Evolutionary conservation across 2,797 vertebrate species (phyloP), one percentile per base, ranked within the genome.

Genomic region (Neopelma chrysocephalum): DNA sequence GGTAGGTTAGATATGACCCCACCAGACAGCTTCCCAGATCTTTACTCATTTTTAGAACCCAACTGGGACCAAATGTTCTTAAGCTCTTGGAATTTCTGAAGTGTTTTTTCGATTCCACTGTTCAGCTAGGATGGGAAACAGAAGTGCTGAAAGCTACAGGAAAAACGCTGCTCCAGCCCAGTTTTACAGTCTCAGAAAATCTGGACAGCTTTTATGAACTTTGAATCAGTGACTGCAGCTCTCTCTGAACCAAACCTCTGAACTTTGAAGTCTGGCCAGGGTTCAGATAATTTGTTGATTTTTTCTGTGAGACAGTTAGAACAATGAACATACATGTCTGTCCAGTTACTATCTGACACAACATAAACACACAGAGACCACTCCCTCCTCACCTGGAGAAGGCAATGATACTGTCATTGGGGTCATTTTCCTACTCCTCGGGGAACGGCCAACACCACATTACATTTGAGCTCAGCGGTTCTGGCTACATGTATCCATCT

Each of bases 31-130:
- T 87, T 91, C 80, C 56, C 76, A 94, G 85, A 79, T 94, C 89
- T 90, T 90, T 88, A 72, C 31, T 83, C 87, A 87, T 96, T 95
- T 96, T 97, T 94, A 96, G 95, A 96, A 94, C 22, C 70, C 86
- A 62, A 84, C 91, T 94, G 62, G 80, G 77, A 96, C 91, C 91
- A 93, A 97, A 97, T 96, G 96, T 95, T 96, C 95, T 94, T 96
- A 95, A 95, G 75, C 77, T 95, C 83, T 91, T 81, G 93, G 96
- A 97, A 97, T 96, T 94, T 95, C 73, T 96, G 91, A 97, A 91
- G 79, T 95, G 89, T 84, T 93, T 96, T 95, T 90, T 75, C 6
- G 10, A 56, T 96, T 86, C 60, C 66, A 86, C 94, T 92, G 69
- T 93, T 90, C 94, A 80, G 91, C 87, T 90, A 86, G 57, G 87